Base-by-base conservation (phyloP, 2,797 vertebrate species). In the Amblyraja radiata region DNA sequence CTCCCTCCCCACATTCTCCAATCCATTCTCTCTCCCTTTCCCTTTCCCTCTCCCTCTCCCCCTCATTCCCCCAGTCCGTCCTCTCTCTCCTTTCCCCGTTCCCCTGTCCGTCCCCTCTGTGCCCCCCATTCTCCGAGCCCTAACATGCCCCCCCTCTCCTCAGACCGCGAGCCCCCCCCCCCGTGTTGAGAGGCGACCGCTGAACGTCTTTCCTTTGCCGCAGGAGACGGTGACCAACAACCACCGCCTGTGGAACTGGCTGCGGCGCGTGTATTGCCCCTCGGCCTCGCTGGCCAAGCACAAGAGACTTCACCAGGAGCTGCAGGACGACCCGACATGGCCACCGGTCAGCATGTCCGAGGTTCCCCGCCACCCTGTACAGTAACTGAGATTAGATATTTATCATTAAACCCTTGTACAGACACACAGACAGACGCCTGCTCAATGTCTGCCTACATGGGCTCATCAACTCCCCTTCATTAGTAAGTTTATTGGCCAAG, bases 21-120 rank as follows among this genome's bases (percentile, higher is more conserved):
- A 7, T 74, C 39, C 1, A 1, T 46, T 39, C 39, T 46, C 39
- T 46, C 39, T 46, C 39, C 2, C 39, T 2, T 1, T 2, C 39
- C 2, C 1, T 39, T 39, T 2, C 1, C 2, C 2, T 2, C 39
- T 2, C 2, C 2, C 2, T 2, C 39, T 2, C 39, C 2, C 2
- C 2, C 1, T 46, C 2, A 39, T 39, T 2, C 39, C 2, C 1
- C 46, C 2, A 39, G 1, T 1, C 2, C 39, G 1, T 1, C 2
- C 39, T 39, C 1, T 39, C 46, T 39, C 46, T 39, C 39, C 46
- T 46, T 46, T 39, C 39, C 39, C 2, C 1, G 14, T 73, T 18
- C 14, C 71, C 71, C 14, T 6, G 0, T 18, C 16, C 4, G 13
- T 73, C 71, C 18, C 81, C 46, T 23, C 39, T 9, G 16, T 1